These are phyloP conservation scores for Tetanocera ferruginea DNA, from an alignment of 2,888 invertebrate species.

Conservation along the genomic window DNA sequence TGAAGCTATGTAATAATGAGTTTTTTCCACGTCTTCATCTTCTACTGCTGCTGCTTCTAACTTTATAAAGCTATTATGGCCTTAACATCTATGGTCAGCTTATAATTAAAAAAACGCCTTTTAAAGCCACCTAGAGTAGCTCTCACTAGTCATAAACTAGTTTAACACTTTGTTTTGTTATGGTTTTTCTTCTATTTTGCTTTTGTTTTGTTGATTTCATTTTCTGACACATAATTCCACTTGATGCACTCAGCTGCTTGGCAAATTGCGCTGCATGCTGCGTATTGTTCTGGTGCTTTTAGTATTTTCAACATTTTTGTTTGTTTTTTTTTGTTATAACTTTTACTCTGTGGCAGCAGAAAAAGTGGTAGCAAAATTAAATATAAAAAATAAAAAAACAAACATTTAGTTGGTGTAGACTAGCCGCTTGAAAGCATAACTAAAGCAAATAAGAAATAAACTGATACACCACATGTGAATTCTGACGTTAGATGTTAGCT, in stretches of 20 bases:
- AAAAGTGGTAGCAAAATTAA: too few species aligned
- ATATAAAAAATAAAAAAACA: too few species aligned
- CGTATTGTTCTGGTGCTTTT: too few species aligned
- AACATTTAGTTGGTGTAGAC: too few species aligned
- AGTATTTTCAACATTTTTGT: not conserved
- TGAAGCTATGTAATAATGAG: too few species aligned
- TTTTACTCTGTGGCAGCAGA: not conserved
- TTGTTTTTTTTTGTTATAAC: not conserved
- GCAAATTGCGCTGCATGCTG: too few species aligned
- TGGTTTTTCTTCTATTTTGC: not conserved
- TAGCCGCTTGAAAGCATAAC: not conserved
- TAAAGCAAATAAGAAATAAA: not conserved
- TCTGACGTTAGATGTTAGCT: too few species aligned
- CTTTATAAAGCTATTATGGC: not conserved
- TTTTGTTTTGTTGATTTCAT: slow-evolving; percentile 53
- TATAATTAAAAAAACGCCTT: too few species aligned
- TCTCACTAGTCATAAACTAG: not conserved
- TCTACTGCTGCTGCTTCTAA: not conserved
- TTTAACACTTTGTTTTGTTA: not conserved
- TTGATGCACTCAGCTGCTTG: slow-evolving; percentile 51
- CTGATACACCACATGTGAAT: too few species aligned
- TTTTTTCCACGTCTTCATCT: too few species aligned
- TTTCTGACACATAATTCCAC: slow-evolving; percentile 64
- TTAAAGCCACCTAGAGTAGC: too few species aligned
- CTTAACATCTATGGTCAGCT: too few species aligned